Evolutionary conservation across 2,797 vertebrate species (phyloP), one percentile per base, ranked within the genome.

Genomic region (Poeciliopsis turneri): DNA sequence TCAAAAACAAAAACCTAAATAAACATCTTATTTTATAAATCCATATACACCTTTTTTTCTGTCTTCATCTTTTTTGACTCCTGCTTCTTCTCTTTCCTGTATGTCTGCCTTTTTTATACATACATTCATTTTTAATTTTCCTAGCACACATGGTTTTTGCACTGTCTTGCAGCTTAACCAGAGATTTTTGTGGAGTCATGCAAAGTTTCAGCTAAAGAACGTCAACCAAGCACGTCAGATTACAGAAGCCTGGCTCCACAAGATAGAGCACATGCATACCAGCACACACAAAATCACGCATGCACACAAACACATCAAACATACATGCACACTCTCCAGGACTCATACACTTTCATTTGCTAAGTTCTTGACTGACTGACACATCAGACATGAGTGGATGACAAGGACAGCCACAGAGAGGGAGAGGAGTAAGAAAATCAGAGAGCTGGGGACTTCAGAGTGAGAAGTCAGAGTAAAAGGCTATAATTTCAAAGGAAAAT

Each of bases 201-300:
- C 90, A 92, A 92, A 92, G 89, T 93, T 94, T 94, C 86, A 92
- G 88, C 89, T 85, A 80, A 90, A 90, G 88, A 91, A 92, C 78
- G 78, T 90, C 93, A 95, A 86, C 92, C 92, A 91, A 92, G 91
- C 92, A 92, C 72, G 90, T 92, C 93, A 94, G 93, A 93, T 94
- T 93, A 95, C 84, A 92, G 88, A 87, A 88, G 90, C 89, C 93
- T 94, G 91, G 87, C 88, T 91, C 75, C 82, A 85, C 86, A 70
- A 91, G 91, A 94, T 91, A 93, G 82, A 91, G 55, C 84, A 72
- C 83, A 61, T 71, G 53, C 77, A 76, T 74, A 71, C 70, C 30
- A 59, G 73, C 4, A 18, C 70, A 72, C 72, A 69, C 23, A 28
- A 12, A 68, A 41, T 8, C 47, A 72, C 45, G 43, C 57, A 69